phyloP scores from a whole-genome alignment of 2,888 invertebrate genomes.

The Aphodius granarius region DNA sequence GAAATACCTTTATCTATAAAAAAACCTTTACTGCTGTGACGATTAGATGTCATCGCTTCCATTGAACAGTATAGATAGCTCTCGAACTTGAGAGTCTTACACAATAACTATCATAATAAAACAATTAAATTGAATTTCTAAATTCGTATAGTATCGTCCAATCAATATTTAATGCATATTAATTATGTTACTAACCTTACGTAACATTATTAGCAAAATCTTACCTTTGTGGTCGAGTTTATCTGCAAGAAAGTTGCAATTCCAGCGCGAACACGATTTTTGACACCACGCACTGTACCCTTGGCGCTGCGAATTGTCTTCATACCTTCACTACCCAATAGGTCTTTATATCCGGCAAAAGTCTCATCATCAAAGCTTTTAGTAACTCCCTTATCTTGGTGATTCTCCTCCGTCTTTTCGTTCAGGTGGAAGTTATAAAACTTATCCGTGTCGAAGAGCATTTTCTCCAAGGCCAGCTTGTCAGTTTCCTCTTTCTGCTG shows the following conservation, averaged over 20 bases:
- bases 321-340: conserved; percentile 64
- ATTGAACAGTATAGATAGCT: no score
- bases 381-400: conserved; percentile 50
- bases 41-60: neutral
- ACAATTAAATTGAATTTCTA: neutral
- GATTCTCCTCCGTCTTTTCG: conserved; percentile 61
- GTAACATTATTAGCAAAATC: conserved; percentile 35
- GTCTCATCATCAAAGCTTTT: conserved; percentile 61
- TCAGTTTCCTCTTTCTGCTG: conserved; percentile 51
- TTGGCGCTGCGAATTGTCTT: conserved; percentile 87
- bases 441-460: conserved; percentile 72
- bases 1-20: neutral
- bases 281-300: conserved; percentile 91
- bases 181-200: neutral
- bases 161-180: no score
- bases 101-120: neutral
- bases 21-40: neutral
- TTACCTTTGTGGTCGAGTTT: conserved; percentile 79
- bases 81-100: neutral
- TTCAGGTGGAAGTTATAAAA: conserved; percentile 83
- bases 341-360: conserved; percentile 80
- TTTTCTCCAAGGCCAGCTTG: conserved; percentile 46
- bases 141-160: no score
- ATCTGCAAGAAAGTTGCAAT: conserved; percentile 93
- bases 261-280: conserved; percentile 91